Evolutionary conservation across 2,797 vertebrate species (phyloP).

Genomic region (Siniperca scherzeri): DNA sequence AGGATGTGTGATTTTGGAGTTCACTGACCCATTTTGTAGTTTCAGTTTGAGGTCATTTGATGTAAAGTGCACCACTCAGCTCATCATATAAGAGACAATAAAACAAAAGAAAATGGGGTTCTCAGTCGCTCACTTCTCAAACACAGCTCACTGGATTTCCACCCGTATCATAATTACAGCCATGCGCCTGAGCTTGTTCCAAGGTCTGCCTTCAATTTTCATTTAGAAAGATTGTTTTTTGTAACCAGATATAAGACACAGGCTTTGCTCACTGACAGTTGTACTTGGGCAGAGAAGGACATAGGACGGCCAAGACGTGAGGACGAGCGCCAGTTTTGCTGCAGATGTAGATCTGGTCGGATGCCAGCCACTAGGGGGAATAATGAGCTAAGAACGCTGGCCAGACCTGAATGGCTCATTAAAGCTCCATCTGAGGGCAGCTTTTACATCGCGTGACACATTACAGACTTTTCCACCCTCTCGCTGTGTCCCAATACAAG

Average conservation of each 20-base stretch:
- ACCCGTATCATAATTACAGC: neutral
- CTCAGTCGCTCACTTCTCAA: neutral
- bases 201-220: constrained; percentile 15
- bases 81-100: neutral
- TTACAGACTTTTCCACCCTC: neutral
- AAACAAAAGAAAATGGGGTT: neutral
- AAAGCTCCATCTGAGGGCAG: neutral
- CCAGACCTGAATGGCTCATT: constrained; percentile 36
- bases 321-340: constrained; percentile 22
- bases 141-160: constrained; percentile 9
- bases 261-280: constrained; percentile 22
- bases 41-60: neutral
- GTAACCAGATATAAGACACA: constrained; percentile 19
- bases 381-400: constrained; percentile 47
- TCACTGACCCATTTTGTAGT: neutral
- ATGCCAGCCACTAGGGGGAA: neutral
- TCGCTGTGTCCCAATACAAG: neutral
- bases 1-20: neutral
- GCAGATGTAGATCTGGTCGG: constrained; percentile 37
- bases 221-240: neutral
- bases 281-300: constrained; percentile 1
- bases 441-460: neutral
- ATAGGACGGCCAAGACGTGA: neutral
- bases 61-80: neutral
- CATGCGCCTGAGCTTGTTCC: neutral